Conservation (phyloP, 2,888 invertebrate species). For the Crematogaster levior region DNA sequence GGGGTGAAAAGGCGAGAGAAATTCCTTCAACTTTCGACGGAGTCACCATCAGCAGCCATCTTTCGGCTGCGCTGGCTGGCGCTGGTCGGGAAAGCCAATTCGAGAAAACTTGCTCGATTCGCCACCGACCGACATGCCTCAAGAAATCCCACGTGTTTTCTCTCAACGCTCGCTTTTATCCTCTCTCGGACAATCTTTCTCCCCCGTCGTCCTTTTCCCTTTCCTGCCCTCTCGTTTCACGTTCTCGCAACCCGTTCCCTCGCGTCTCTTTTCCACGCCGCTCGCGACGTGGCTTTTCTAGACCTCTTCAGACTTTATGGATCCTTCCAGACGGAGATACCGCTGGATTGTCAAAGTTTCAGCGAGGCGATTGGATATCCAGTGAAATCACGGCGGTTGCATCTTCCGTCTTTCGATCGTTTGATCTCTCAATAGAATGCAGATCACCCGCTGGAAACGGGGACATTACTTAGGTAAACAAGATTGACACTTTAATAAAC, state of each 20-base stretch:
- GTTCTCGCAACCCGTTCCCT: slow-evolving; percentile 19
- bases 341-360: slow-evolving; percentile 53
- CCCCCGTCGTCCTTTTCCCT: neutral
- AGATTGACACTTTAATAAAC: slow-evolving; percentile 15
- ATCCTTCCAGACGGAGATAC: slow-evolving; percentile 44
- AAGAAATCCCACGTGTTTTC: slow-evolving; percentile 77
- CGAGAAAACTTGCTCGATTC: slow-evolving; percentile 56
- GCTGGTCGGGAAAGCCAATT: slow-evolving; percentile 56
- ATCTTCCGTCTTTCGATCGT: slow-evolving; percentile 20
- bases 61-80: slow-evolving; percentile 33
- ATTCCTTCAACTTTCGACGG: slow-evolving; percentile 58
- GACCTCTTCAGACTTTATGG: slow-evolving; percentile 48
- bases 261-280: slow-evolving; percentile 17
- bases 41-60: slow-evolving; percentile 52
- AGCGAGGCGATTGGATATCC: slow-evolving; percentile 24
- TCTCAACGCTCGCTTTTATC: slow-evolving; percentile 78
- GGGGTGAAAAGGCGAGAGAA: slow-evolving; percentile 55
- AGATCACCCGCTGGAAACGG: neutral
- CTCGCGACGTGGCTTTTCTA: slow-evolving; percentile 31
- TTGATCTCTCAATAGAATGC: neutral
- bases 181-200: slow-evolving; percentile 71
- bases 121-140: slow-evolving; percentile 62
- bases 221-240: slow-evolving; percentile 9
- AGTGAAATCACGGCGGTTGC: slow-evolving; percentile 6
- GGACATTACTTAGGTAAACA: neutral